Evolutionary conservation across 2,888 invertebrate genomes (phyloP).

Genomic region (Beris chalybata): DNA sequence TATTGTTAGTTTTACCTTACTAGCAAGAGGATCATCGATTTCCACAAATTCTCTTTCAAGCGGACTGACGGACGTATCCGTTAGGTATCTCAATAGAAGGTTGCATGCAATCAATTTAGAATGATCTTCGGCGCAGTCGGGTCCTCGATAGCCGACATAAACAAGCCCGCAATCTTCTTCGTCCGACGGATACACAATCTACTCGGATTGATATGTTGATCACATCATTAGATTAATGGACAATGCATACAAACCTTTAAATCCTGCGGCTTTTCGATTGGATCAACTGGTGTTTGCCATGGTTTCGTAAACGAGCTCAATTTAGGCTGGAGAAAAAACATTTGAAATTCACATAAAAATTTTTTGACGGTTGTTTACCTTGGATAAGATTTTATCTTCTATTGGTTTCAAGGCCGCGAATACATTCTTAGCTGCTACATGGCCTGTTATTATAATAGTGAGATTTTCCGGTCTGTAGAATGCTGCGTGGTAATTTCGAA

Average conservation of each 20-base stretch:
- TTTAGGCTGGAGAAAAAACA: slow-evolving; percentile 32
- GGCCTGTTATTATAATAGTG: slow-evolving; percentile 80
- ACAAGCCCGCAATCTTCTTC: slow-evolving; percentile 81
- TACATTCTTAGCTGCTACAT: slow-evolving; percentile 73
- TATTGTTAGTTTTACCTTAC: slow-evolving; percentile 62
- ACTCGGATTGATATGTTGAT: too few relatives aligned
- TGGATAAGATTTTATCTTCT: slow-evolving; percentile 74
- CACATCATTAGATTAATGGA: background rate
- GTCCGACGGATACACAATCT: slow-evolving; percentile 65
- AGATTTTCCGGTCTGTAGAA: slow-evolving; percentile 90
- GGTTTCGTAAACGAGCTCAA: slow-evolving; percentile 65
- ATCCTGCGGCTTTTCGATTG: slow-evolving; percentile 62
- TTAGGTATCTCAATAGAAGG: slow-evolving; percentile 77
- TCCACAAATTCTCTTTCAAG: slow-evolving; percentile 82
- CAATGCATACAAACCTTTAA: slow-evolving; percentile 51
- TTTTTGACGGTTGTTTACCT: slow-evolving; percentile 1
- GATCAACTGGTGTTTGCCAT: slow-evolving; percentile 74
- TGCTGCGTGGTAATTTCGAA: slow-evolving; percentile 76
- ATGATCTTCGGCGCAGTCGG: slow-evolving; percentile 61
- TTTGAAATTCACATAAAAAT: background rate
- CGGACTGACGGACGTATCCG: slow-evolving; percentile 85
- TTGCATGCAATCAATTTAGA: slow-evolving; percentile 66
- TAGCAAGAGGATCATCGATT: slow-evolving; percentile 77
- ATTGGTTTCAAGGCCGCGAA: slow-evolving; percentile 71
- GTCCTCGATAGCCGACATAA: slow-evolving; percentile 78